Base-by-base conservation (phyloP, 1,140 invertebrate genomes). In the Zeugodacus cucurbitae region DNA sequence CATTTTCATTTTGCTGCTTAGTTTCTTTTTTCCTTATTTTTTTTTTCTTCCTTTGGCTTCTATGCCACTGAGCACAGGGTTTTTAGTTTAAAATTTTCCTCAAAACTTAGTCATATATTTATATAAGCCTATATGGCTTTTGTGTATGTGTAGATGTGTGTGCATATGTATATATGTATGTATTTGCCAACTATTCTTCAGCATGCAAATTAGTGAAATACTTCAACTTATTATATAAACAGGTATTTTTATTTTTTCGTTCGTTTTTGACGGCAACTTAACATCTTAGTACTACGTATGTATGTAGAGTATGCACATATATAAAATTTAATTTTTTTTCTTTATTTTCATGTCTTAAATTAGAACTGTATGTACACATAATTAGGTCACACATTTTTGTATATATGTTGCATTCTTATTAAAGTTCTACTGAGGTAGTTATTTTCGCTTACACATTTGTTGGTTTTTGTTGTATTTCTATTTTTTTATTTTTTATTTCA, bases 391-490 rank as follows among this genome's bases (percentile, higher is more conserved):
- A 59, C 44, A 29, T 85, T 54, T 54, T 57, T 88, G 74, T 85
- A 67, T 88, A 22, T 41, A 88, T 82, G 74, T 87, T 82, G 17
- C 17, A 59, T 78, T 88, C 37, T 41, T 78, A 11, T 78, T 57
- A 64, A 64, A 44, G 62, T 62, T 64, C 20, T 64, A 67, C 62
- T 87, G 59, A 64, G 86, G 41, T 87, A 41, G 59, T 87, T 37
- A n/a, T 64, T 59, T 87, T 87, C 37, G 62, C 34, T 64, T 44
- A 64, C 59, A 37, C 62, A 17, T 32, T 87, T 44, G 41, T 88
- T 70, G 6, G 1, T 74, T 54, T 78, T 88, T 59, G 1, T 58
- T n/a, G n/a, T n/a, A n/a, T n/a, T n/a, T n/a, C n/a, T n/a, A n/a
- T n/a, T n/a, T 37, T n/a, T 41, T 70, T 44, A 8, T 44, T 64